A percentile compares a stretch with the other conserved stretches of the same genome.
Conservation (phyloP, 1,140 invertebrate genomes). For the Lasioglossum albipes region DNA sequence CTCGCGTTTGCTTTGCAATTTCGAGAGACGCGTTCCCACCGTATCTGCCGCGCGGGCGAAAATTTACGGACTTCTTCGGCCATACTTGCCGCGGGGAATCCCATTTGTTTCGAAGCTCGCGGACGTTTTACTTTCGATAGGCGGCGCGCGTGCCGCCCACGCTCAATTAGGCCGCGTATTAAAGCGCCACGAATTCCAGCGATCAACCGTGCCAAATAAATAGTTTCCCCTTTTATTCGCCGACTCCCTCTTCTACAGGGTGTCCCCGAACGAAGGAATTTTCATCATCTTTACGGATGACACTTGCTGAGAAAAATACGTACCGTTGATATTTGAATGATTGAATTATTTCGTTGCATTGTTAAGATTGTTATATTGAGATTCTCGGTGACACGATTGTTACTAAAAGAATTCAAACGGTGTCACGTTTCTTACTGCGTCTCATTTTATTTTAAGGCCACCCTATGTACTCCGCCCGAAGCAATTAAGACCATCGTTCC, state of each 20-base stretch:
- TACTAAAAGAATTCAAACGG: too few species aligned
- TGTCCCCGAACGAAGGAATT: not conserved
- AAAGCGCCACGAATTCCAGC: conserved; percentile 44
- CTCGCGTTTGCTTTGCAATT: conserved; percentile 14
- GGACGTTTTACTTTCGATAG: conserved; percentile 39
- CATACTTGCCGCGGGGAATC: conserved; percentile 24
- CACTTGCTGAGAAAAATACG: too few species aligned
- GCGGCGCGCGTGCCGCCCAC: conserved; percentile 35
- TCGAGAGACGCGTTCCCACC: not conserved
- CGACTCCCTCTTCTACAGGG: not conserved
- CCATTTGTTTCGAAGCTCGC: conserved; percentile 41
- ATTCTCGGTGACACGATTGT: not conserved
- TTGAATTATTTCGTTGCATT: too few species aligned
- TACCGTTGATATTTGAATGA: too few species aligned
- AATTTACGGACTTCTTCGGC: conserved; percentile 33
- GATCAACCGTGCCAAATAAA: conserved; percentile 42
- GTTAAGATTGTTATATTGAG: too few species aligned
- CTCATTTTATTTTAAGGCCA: not conserved
- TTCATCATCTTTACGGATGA: too few species aligned
- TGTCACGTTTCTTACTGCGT: not conserved
- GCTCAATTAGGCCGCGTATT: conserved; percentile 47
- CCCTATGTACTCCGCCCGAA: not conserved
- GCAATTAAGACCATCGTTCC: conserved; percentile 24
- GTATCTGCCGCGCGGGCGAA: not conserved
- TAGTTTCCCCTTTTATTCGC: conserved; percentile 9